Conservation (phyloP, 1,140 invertebrate genomes). For the Grapholita molesta region DNA sequence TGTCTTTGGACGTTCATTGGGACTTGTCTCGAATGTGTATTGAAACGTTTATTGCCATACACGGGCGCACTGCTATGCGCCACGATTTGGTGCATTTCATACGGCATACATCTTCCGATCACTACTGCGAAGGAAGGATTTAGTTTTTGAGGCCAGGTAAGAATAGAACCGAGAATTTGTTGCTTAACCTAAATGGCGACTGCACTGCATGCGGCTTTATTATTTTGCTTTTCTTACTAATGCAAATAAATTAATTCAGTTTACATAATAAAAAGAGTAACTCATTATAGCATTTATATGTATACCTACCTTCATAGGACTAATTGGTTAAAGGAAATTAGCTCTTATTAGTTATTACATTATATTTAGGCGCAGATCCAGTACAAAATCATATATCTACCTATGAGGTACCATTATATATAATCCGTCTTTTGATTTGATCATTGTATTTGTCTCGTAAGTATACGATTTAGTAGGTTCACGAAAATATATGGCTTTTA, state of each 20-base stretch:
- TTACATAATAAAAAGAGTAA: neutral
- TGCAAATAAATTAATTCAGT: neutral
- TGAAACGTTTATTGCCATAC: conserved; percentile 75
- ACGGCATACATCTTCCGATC: conserved; percentile 77
- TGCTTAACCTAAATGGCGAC: neutral
- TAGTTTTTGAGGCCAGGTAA: conserved; percentile 60
- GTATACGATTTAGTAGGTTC: too few species aligned
- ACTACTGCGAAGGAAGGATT: conserved; percentile 76
- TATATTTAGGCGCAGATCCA: too few species aligned
- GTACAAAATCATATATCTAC: too few species aligned
- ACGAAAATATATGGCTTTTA: too few species aligned
- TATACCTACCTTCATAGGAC: too few species aligned
- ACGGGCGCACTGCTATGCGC: conserved; percentile 78
- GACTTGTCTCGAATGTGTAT: conserved; percentile 77
- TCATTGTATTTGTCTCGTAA: too few species aligned
- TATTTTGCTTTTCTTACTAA: neutral
- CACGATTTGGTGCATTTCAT: conserved; percentile 77
- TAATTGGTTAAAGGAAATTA: too few species aligned
- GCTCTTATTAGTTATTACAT: too few species aligned
- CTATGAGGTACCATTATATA: too few species aligned
- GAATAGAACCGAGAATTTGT: conserved; percentile 18
- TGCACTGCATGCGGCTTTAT: neutral
- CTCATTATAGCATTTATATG: too few species aligned
- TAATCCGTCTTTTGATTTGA: too few species aligned
- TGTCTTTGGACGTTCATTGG: conserved; percentile 55